A percentile compares a stretch with the other conserved stretches of the same genome.
Conservation (phyloP, 2,888 invertebrate genomes). For the Pristionchus exspectatus region DNA sequence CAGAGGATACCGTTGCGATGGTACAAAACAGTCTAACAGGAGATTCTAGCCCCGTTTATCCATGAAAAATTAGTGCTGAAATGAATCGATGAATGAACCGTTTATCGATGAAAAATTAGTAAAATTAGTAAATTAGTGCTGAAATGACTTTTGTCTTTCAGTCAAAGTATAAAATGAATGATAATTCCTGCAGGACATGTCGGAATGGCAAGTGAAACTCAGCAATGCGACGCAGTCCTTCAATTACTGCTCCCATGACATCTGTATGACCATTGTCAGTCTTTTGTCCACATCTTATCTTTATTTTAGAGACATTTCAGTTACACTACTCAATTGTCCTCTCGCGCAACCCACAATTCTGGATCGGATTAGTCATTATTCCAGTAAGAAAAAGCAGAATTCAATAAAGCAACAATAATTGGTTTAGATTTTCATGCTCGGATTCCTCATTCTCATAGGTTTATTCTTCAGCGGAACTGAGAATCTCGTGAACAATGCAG, state of each 20-base stretch:
- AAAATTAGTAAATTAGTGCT: too few relatives aligned
- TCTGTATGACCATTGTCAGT: conserved; percentile 13
- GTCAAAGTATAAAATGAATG: neutral
- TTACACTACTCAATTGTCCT: neutral
- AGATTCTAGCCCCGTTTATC: too few relatives aligned
- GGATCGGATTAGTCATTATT: conserved; percentile 32
- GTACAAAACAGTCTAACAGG: neutral
- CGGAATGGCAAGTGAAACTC: neutral
- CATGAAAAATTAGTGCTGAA: too few relatives aligned
- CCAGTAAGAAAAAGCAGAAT: neutral
- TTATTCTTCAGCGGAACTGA: conserved; percentile 35
- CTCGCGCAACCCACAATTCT: conserved; percentile 26
- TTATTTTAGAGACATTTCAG: neutral
- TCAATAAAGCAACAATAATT: neutral
- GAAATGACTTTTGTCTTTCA: too few relatives aligned
- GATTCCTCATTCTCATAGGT: conserved; percentile 32
- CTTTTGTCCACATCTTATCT: neutral
- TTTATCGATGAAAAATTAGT: too few relatives aligned
- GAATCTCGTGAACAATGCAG: conserved; percentile 43
- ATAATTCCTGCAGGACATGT: conserved; percentile 3
- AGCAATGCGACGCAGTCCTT: neutral
- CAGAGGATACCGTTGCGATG: neutral
- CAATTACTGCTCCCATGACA: neutral
- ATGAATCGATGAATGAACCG: too few relatives aligned
- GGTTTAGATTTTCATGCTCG: conserved; percentile 29